phyloP scores from a whole-genome alignment of 2,797 vertebrate species.

The Hippopotamyrus pictus region DNA sequence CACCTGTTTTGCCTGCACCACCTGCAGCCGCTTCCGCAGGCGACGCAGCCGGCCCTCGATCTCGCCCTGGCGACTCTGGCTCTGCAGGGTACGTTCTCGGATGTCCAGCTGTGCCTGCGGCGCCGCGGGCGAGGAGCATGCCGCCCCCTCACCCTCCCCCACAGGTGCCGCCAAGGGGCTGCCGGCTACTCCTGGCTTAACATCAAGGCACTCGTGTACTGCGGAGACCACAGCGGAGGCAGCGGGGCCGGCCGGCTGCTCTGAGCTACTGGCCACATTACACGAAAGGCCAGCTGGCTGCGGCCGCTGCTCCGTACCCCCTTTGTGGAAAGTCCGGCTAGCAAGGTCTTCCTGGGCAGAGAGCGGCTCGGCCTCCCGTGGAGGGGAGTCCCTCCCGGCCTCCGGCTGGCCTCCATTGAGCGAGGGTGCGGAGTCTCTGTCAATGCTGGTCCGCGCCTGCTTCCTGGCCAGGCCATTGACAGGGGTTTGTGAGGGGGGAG shows the following conservation, averaged over 20 bases:
- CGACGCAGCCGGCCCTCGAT: constrained; percentile 82
- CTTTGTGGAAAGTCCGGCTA: constrained; percentile 70
- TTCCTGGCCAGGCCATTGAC: constrained; percentile 94
- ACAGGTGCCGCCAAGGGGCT: constrained; percentile 30
- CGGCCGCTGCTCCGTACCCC: constrained; percentile 66
- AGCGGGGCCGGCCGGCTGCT: constrained; percentile 45
- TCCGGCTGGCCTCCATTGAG: constrained; percentile 62
- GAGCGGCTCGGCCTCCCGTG: constrained; percentile 46
- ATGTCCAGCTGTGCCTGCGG: constrained; percentile 48
- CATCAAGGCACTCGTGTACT: constrained; percentile 35
- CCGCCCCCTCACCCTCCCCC: constrained; percentile 9
- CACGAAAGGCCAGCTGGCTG: constrained; percentile 51
- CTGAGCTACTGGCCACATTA: constrained; percentile 45
- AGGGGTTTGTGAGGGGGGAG: constrained; percentile 75
- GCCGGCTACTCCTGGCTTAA: constrained; percentile 41
- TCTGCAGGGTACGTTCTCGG: constrained; percentile 75
- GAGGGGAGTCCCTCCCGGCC: constrained; percentile 54
- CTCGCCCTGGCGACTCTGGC: constrained; percentile 74
- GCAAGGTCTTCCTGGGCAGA: constrained; percentile 60
- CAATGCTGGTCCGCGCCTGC: constrained; percentile 70
- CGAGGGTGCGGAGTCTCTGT: constrained; percentile 65
- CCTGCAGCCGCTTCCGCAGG: constrained; percentile 88
- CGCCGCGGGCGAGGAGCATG: constrained; percentile 25
- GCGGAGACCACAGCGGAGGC: constrained; percentile 33
- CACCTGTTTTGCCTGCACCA: constrained; percentile 96